These are phyloP conservation scores for Zeugodacus cucurbitae DNA, from an alignment of 1,140 invertebrate genomes.

Conservation along the genomic window DNA sequence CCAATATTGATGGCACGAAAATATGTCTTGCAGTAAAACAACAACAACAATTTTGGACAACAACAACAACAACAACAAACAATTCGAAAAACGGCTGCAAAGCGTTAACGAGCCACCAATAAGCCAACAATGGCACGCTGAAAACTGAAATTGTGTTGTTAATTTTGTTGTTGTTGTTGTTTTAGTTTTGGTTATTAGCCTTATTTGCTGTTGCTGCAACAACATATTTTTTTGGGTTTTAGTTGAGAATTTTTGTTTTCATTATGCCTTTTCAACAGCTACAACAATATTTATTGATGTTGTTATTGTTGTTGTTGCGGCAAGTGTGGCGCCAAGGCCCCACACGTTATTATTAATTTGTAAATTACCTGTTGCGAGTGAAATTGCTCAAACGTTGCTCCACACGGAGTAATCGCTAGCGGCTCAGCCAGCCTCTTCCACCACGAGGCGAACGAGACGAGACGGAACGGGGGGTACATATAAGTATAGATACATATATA, in stretches of 20 bases:
- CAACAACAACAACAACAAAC: not conserved
- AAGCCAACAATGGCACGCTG: not conserved
- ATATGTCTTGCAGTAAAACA: not conserved
- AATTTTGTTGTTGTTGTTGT: slow-evolving; percentile 1
- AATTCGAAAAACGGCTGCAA: not conserved
- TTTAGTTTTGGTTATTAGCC: slow-evolving; percentile 8
- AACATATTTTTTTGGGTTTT: not conserved
- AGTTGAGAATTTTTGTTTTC: too few relatives aligned
- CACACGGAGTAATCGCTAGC: too few relatives aligned
- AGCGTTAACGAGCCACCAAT: not conserved
- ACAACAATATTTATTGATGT: slow-evolving; percentile 7
- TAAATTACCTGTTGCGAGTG: slow-evolving; percentile 18
- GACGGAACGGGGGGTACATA: too few relatives aligned
- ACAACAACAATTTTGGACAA: not conserved
- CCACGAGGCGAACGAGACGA: too few relatives aligned
- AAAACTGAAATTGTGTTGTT: slow-evolving; percentile 12
- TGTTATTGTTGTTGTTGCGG: slow-evolving; percentile 9
- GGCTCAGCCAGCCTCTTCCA: too few relatives aligned
- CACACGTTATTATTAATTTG: slow-evolving; percentile 38
- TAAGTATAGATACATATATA: not conserved
- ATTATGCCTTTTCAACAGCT: not conserved
- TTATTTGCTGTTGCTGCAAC: slow-evolving; percentile 6
- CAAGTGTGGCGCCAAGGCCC: slow-evolving; percentile 37
- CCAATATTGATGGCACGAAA: not conserved
- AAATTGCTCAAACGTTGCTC: not conserved